Percentiles rank a stretch among this genome's conserved stretches.
Evolutionary conservation across 2,888 invertebrate species (phyloP).

Genomic region (Rhyacophila evoluta): DNA sequence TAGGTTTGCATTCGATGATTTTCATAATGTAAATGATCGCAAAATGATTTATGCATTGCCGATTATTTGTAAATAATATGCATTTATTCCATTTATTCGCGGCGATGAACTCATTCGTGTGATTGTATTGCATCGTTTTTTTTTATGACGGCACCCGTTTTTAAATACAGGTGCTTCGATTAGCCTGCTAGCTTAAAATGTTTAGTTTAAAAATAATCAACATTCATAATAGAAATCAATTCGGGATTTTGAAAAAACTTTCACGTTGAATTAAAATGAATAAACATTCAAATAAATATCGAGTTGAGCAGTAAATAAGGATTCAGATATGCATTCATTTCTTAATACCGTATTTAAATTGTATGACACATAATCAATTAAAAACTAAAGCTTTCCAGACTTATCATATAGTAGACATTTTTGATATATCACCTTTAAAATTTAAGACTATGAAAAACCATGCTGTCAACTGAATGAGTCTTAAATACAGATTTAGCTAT

Average conservation of each 20-base stretch:
- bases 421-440: too few species aligned
- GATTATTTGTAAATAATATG: not conserved
- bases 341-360: too few species aligned
- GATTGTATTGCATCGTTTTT: constrained; percentile 25
- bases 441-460: not conserved
- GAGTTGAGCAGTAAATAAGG: too few species aligned
- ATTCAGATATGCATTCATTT: too few species aligned
- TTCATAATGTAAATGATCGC: not conserved
- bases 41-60: not conserved
- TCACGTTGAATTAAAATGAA: not conserved
- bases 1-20: not conserved
- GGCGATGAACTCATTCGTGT: not conserved
- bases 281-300: not conserved
- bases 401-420: too few species aligned
- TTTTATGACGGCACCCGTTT: not conserved
- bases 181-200: not conserved
- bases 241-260: not conserved
- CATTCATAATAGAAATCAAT: too few species aligned
- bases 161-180: not conserved
- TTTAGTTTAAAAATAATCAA: too few species aligned
- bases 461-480: not conserved
- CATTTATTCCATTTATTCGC: not conserved
- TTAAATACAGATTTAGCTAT: not conserved
- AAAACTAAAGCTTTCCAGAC: too few species aligned
- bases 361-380: too few species aligned